Evolutionary conservation across 1,140 invertebrate species (phyloP).

Genomic region (Triops cancriformis): DNA sequence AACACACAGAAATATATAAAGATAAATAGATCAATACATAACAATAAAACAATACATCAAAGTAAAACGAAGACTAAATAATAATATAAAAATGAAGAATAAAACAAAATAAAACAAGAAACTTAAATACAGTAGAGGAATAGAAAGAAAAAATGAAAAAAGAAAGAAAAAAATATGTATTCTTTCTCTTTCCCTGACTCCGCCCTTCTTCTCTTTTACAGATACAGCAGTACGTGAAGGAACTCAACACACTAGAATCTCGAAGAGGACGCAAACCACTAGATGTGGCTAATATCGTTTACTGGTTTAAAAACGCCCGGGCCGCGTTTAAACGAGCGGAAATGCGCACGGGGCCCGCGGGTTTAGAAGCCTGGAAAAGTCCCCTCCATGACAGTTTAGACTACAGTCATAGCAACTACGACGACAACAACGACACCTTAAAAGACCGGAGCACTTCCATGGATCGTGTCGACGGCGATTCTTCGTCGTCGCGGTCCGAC

Average conservation of each 20-base stretch:
- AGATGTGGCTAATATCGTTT: conserved; percentile 95
- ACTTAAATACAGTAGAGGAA: no score
- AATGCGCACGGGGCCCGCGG: conserved; percentile 29
- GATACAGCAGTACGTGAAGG: conserved; percentile 89
- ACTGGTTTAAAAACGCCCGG: conserved; percentile 97
- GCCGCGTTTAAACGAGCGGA: conserved; percentile 77
- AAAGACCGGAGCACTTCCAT: conserved; percentile 23
- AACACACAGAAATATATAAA: no score
- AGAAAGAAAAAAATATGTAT: conserved; percentile 1
- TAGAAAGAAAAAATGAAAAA: no score
- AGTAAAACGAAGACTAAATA: no score
- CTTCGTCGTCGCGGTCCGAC: not conserved
- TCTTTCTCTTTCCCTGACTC: conserved; percentile 20
- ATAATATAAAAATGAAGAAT: no score
- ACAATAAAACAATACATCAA: no score
- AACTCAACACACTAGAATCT: conserved; percentile 84
- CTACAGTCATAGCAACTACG: conserved; percentile 29
- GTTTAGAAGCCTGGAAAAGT: conserved; percentile 29
- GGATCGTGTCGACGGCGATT: conserved; percentile 18
- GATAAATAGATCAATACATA: not conserved
- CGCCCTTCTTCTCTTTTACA: conserved; percentile 42
- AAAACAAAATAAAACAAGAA: no score
- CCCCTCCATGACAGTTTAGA: conserved; percentile 29
- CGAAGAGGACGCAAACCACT: conserved; percentile 82
- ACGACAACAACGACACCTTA: conserved; percentile 25